Conservation (phyloP, 2,888 invertebrate genomes). For the Agrotis puta region DNA sequence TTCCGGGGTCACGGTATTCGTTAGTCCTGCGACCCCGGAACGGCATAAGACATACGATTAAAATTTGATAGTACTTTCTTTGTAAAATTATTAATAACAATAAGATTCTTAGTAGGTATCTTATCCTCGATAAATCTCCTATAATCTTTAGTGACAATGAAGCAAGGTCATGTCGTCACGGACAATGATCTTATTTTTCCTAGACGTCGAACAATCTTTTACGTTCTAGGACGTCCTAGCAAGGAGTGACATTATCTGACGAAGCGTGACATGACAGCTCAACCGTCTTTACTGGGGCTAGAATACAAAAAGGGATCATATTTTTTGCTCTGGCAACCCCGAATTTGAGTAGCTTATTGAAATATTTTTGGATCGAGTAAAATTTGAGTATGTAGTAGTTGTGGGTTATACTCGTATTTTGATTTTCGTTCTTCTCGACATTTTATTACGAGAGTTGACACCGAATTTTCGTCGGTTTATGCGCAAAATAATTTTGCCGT, state of each 20-base stretch:
- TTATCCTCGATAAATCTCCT: slow-evolving; percentile 35
- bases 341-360: slow-evolving; percentile 39
- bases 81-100: slow-evolving; percentile 13
- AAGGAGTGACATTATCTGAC: slow-evolving; percentile 23
- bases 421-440: neutral
- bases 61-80: neutral
- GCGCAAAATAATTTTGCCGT: slow-evolving; percentile 14
- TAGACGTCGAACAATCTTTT: slow-evolving; percentile 11
- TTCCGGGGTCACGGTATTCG: too few relatives aligned
- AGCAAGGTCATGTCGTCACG: slow-evolving; percentile 30
- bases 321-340: slow-evolving; percentile 29
- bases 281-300: slow-evolving; percentile 12
- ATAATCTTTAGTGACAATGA: slow-evolving; percentile 28
- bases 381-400: slow-evolving; percentile 16
- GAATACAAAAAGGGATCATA: slow-evolving; percentile 22
- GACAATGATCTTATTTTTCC: slow-evolving; percentile 28
- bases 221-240: slow-evolving; percentile 25
- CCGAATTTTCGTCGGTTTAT: slow-evolving; percentile 16
- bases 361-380: slow-evolving; percentile 31
- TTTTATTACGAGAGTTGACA: neutral
- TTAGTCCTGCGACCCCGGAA: too few relatives aligned
- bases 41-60: too few relatives aligned
- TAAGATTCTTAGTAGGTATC: slow-evolving; percentile 5
- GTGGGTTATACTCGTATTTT: slow-evolving; percentile 23
- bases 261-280: slow-evolving; percentile 25